These are phyloP conservation scores for Antheraea pernyi DNA, from an alignment of 1,140 invertebrate genomes.

Conservation along the genomic window DNA sequence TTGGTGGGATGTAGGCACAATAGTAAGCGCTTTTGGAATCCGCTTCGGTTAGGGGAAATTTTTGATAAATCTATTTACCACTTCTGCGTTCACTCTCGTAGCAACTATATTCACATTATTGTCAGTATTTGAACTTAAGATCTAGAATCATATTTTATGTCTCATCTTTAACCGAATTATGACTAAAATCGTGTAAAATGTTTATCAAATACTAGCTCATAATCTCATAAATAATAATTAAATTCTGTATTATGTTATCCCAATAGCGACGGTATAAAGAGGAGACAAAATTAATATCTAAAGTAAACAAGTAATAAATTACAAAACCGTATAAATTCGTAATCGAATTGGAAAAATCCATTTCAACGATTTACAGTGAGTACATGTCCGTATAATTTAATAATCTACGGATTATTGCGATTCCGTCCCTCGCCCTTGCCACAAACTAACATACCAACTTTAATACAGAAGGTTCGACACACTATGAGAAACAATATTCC, in stretches of 20 bases:
- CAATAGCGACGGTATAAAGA: not conserved
- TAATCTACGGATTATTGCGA: slow-evolving; percentile 67
- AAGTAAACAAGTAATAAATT: slow-evolving; percentile 5
- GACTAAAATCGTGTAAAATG: too few species aligned
- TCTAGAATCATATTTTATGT: too few species aligned
- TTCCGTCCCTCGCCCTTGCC: slow-evolving; percentile 48
- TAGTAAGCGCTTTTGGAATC: not conserved
- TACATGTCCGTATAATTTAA: slow-evolving; percentile 62
- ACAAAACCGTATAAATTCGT: slow-evolving; percentile 9
- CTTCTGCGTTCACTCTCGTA: too few species aligned
- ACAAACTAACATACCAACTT: slow-evolving; percentile 4
- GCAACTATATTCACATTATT: too few species aligned
- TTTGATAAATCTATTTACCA: too few species aligned
- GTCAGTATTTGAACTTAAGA: too few species aligned
- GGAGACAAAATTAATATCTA: not conserved
- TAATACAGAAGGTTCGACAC: slow-evolving; percentile 9
- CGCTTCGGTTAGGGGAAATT: too few species aligned
- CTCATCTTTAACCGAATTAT: too few species aligned
- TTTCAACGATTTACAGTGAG: slow-evolving; percentile 32
- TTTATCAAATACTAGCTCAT: too few species aligned
- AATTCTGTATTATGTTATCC: too few species aligned
- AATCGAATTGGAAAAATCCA: slow-evolving; percentile 31
- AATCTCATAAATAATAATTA: too few species aligned
- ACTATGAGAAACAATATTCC: slow-evolving; percentile 2
- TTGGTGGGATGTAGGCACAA: not conserved